These are phyloP conservation scores for Anser brachyrhynchus DNA, from an alignment of 2,113 vertebrate genomes.

Conservation along the genomic window DNA sequence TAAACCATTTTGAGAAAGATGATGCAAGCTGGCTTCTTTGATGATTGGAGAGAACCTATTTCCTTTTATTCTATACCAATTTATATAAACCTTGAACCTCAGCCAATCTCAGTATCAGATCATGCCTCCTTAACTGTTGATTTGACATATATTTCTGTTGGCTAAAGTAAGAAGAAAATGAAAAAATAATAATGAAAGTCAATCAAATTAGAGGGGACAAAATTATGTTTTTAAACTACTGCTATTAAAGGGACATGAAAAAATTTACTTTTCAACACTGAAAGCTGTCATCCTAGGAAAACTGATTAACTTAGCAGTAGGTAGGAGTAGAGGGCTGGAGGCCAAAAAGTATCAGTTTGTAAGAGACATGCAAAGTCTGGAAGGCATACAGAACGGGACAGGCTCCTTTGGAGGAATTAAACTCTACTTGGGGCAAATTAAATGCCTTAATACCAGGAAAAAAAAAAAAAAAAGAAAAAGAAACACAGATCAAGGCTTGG, in stretches of 20 bases:
- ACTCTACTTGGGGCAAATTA: constrained; percentile 43
- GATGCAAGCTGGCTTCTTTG: constrained; percentile 4
- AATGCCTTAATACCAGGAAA: constrained; percentile 22
- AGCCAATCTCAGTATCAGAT: constrained; percentile 25
- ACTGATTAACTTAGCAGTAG: constrained; percentile 44
- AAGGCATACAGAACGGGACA: constrained; percentile 17
- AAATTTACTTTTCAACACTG: neutral
- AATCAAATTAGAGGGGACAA: neutral
- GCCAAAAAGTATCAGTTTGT: constrained; percentile 36
- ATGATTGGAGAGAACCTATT: neutral
- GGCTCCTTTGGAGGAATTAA: constrained; percentile 43
- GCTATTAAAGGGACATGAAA: neutral
- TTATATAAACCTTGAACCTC: constrained; percentile 16
- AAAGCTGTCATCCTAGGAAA: constrained; percentile 34
- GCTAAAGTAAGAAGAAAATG: neutral
- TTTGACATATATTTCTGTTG: constrained; percentile 19
- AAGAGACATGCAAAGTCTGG: constrained; percentile 13
- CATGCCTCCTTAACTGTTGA: neutral
- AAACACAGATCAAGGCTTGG: neutral
- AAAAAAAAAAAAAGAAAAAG: neutral
- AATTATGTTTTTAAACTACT: neutral
- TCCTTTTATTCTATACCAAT: constrained; percentile 21
- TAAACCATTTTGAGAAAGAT: neutral
- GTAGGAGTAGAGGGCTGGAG: constrained; percentile 23
- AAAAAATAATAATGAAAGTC: constrained; percentile 1